Percentiles rank a stretch among this genome's conserved stretches.
phyloP scores from a whole-genome alignment of 2,113 vertebrate species.

The Lamprologus speciosus region DNA sequence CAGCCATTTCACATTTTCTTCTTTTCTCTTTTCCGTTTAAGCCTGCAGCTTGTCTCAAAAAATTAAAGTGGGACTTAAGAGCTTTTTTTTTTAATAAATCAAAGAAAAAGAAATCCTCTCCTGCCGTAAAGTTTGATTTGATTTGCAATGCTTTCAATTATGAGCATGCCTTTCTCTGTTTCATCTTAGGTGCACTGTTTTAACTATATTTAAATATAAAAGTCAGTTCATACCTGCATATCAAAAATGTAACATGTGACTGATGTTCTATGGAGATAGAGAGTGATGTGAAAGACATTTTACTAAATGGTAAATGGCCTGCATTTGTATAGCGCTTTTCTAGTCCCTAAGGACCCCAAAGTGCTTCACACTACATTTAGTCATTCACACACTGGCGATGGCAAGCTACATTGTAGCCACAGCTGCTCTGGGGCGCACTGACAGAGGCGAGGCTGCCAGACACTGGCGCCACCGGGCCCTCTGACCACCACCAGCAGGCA shows the following conservation, averaged over 20 bases:
- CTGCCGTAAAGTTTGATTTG: background rate
- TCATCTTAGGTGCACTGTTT: background rate
- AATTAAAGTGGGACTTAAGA: background rate
- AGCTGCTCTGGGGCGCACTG: too few species aligned
- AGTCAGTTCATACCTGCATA: background rate
- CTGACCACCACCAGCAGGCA: fast-evolving
- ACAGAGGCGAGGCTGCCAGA: fast-evolving
- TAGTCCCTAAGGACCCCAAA: too few species aligned
- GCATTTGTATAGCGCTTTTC: too few species aligned
- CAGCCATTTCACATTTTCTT: background rate
- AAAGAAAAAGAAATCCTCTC: background rate
- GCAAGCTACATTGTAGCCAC: too few species aligned
- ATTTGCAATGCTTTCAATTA: background rate
- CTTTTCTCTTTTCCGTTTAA: background rate
- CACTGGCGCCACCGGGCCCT: too few species aligned
- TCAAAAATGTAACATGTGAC: background rate
- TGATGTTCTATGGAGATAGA: background rate
- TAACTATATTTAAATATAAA: background rate
- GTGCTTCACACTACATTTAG: too few species aligned
- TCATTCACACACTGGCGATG: too few species aligned
- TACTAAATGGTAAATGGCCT: too few species aligned
- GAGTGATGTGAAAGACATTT: background rate
- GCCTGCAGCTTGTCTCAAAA: background rate
- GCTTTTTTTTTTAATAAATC: background rate
- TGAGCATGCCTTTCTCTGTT: background rate